Percentiles rank a stretch among this genome's conserved stretches.
phyloP scores from a whole-genome alignment of 2,888 invertebrate species.

The Athalia rosae region DNA sequence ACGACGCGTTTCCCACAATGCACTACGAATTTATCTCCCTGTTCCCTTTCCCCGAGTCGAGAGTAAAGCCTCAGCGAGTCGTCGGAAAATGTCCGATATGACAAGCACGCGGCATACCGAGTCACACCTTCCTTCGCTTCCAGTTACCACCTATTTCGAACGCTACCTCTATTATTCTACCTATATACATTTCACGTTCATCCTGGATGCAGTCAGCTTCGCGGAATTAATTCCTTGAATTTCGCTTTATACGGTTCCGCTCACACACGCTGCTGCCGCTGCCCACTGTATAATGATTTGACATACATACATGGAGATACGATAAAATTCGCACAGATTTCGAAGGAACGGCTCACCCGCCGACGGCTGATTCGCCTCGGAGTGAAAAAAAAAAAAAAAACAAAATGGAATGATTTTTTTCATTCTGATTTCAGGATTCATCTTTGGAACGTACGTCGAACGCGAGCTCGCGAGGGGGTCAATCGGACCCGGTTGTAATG shows the following conservation, averaged over 20 bases:
- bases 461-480: slow-evolving; percentile 62
- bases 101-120: slow-evolving; percentile 43
- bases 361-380: not conserved
- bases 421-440: slow-evolving; percentile 62
- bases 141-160: not conserved
- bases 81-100: slow-evolving; percentile 42
- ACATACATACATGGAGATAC: not conserved
- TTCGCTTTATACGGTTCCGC: slow-evolving; percentile 18
- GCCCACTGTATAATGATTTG: slow-evolving; percentile 3
- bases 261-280: not conserved
- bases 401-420: not conserved
- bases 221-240: slow-evolving; percentile 42
- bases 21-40: slow-evolving; percentile 15
- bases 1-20: slow-evolving; percentile 36
- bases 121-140: slow-evolving; percentile 37
- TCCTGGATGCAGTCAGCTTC: slow-evolving; percentile 30
- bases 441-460: slow-evolving; percentile 65
- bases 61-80: slow-evolving; percentile 9
- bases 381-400: too few species aligned
- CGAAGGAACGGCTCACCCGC: not conserved
- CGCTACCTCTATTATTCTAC: slow-evolving; percentile 11
- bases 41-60: too few species aligned
- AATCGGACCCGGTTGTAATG: slow-evolving; percentile 58
- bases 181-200: slow-evolving; percentile 26
- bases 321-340: not conserved